Conservation (phyloP, 2,113 vertebrate species). For the Psittacula cyanocephala region DNA sequence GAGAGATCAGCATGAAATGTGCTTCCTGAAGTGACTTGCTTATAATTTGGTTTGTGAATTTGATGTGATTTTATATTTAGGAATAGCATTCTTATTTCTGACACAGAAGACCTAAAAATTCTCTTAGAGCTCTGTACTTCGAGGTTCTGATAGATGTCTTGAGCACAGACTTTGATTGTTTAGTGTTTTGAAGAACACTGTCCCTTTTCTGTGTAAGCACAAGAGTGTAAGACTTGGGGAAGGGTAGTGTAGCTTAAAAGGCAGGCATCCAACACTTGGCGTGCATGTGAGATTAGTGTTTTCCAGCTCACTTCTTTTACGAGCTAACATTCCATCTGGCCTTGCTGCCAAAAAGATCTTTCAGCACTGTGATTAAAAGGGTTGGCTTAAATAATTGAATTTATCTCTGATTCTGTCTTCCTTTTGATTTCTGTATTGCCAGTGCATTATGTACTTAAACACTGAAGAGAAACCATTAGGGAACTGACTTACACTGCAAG, state of each 20-base stretch:
- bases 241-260: background rate
- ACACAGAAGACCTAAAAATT: background rate
- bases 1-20: background rate
- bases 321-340: background rate
- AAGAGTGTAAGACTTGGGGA: background rate
- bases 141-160: background rate
- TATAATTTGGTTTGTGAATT: background rate
- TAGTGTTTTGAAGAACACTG: background rate
- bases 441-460: background rate
- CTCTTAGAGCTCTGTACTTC: background rate
- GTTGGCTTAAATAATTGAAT: background rate
- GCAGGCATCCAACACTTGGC: background rate
- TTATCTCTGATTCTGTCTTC: background rate
- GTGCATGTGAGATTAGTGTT: background rate
- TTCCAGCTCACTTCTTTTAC: background rate
- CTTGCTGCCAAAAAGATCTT: background rate
- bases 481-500: background rate
- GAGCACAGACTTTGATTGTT: background rate
- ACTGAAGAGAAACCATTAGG: background rate
- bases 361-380: background rate
- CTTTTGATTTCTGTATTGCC: background rate
- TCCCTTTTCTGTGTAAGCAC: background rate
- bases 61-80: background rate
- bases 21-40: background rate
- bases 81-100: background rate